phyloP scores from a whole-genome alignment of 37 sponge, comb jelly and placozoan genomes.

The Spongia lamella region DNA sequence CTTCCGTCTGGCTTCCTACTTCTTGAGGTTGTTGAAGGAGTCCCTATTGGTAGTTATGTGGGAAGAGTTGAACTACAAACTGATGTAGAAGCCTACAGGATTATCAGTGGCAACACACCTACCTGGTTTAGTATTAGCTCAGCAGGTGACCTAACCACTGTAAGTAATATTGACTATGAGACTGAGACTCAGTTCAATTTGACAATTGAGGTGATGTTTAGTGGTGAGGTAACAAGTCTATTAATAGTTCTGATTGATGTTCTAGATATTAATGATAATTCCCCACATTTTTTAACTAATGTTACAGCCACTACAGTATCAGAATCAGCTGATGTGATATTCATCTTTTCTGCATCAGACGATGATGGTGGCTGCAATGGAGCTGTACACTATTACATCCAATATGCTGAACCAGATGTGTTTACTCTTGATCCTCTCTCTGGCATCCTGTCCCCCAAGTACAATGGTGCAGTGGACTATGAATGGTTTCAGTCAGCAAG shows the following conservation, averaged over 20 bases:
- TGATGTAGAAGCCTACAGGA: slow-evolving; percentile 37
- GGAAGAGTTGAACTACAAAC: slow-evolving; percentile 26
- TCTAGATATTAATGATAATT: slow-evolving; percentile 45
- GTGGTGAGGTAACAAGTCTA: not conserved
- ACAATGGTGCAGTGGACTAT: slow-evolving; percentile 47
- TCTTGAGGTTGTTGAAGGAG: slow-evolving; percentile 33
- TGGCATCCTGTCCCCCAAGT: slow-evolving; percentile 45
- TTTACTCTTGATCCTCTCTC: slow-evolving; percentile 56
- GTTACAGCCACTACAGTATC: slow-evolving; percentile 31
- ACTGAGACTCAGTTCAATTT: slow-evolving; percentile 19
- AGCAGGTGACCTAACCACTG: slow-evolving; percentile 31
- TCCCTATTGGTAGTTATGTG: slow-evolving; percentile 39
- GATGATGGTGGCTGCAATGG: slow-evolving; percentile 56
- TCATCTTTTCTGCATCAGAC: slow-evolving; percentile 63
- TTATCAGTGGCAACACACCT: not conserved
- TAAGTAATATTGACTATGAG: slow-evolving; percentile 33
- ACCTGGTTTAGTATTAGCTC: slow-evolving; percentile 35
- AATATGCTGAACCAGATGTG: slow-evolving; percentile 45
- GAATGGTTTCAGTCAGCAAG: slow-evolving; percentile 28
- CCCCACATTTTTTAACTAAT: slow-evolving; percentile 47
- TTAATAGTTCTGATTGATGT: slow-evolving; percentile 35
- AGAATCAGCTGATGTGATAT: slow-evolving; percentile 11
- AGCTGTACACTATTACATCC: slow-evolving; percentile 35
- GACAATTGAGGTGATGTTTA: slow-evolving; percentile 33
- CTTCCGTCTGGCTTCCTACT: slow-evolving; percentile 5